Evolutionary conservation across 2,113 vertebrate species (phyloP).

Genomic region (Brachypodius melanocephalos): DNA sequence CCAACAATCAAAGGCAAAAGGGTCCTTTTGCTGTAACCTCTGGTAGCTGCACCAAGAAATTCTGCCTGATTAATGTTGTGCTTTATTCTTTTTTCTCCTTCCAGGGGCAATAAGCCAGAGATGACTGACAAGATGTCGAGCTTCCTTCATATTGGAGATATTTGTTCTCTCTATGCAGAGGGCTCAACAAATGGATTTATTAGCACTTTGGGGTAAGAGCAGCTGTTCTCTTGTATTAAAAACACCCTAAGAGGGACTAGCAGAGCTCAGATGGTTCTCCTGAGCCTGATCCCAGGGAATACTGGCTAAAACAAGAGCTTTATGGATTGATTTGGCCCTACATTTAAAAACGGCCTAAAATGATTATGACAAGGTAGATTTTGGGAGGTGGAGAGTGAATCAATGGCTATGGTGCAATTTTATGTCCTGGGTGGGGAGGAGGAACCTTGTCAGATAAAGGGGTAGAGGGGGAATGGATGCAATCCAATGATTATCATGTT

Average conservation of each 20-base stretch:
- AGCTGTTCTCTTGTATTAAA: slow-evolving; percentile 13
- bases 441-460: background rate
- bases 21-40: background rate
- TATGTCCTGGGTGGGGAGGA: background rate
- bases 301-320: background rate
- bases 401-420: background rate
- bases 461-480: background rate
- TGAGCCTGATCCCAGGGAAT: background rate
- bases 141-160: slow-evolving; percentile 98
- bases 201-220: slow-evolving; percentile 95
- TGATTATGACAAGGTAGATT: background rate
- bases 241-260: background rate
- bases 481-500: background rate
- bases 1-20: background rate
- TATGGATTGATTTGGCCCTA: background rate
- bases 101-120: slow-evolving; percentile 76
- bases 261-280: background rate
- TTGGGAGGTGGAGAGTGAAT: background rate
- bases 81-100: background rate
- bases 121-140: slow-evolving; percentile 99
- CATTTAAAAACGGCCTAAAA: background rate
- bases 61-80: background rate
- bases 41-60: background rate
- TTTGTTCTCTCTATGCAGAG: slow-evolving; percentile 97
- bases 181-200: slow-evolving; percentile 98